Evolutionary conservation across 2,113 vertebrate genomes (phyloP).

Genomic region (Tupaia chinensis): DNA sequence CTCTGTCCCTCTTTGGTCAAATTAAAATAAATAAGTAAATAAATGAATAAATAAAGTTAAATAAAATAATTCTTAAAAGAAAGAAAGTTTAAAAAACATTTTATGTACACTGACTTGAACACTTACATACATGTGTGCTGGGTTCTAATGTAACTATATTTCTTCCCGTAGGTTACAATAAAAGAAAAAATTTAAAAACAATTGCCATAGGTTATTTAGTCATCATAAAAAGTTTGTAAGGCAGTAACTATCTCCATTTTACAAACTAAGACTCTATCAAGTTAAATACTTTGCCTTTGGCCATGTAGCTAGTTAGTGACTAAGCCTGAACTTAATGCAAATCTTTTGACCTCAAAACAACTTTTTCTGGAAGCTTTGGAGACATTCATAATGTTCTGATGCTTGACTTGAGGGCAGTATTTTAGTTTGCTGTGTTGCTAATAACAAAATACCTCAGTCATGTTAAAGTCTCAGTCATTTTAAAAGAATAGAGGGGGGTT

Average conservation of each 20-base stretch:
- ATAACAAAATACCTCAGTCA: too few species aligned
- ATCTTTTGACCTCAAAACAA: slow-evolving; percentile 41
- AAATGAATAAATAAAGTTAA: too few species aligned
- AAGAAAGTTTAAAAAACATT: background rate
- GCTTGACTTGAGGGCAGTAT: background rate
- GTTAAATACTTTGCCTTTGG: background rate
- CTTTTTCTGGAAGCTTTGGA: slow-evolving; percentile 14
- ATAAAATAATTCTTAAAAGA: too few species aligned
- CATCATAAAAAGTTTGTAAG: slow-evolving; percentile 28
- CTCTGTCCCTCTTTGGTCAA: too few species aligned
- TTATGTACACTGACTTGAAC: background rate
- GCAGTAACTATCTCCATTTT: background rate
- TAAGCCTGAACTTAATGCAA: background rate
- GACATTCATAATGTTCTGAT: background rate
- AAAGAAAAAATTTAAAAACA: background rate
- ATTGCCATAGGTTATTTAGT: background rate
- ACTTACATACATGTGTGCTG: background rate
- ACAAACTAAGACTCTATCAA: background rate
- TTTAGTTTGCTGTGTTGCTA: too few species aligned
- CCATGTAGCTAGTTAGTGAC: background rate
- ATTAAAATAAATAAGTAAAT: too few species aligned
- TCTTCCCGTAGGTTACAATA: background rate
- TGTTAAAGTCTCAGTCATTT: too few species aligned
- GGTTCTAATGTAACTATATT: slow-evolving; percentile 24
- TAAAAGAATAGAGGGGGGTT: too few species aligned